Base-by-base conservation (phyloP, 2,888 invertebrate species). In the Cataglyphis altisquamis region DNA sequence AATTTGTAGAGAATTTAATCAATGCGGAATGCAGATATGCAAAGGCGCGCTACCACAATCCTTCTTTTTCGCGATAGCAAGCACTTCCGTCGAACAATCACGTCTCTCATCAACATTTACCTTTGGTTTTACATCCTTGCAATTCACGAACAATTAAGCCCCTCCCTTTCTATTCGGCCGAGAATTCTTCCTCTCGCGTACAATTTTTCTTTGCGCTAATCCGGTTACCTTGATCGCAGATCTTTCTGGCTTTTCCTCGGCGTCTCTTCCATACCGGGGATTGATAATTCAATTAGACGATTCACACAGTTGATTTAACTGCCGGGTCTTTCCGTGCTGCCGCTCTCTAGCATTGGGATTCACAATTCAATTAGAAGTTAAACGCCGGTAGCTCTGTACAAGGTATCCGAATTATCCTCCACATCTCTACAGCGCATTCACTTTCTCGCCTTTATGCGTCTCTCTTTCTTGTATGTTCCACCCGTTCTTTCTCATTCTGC, bases 341-440 rank as follows among this genome's bases (percentile, higher is more conserved):
- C 88, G 90, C 84, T 85, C 85, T 45, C 57, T 70, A 83, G 89
- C 90, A 91, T 90, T 91, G 91, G 92, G 90, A 92, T 92, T 92
- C 91, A 91, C 92, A 90, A 92, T 92, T 92, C 92, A 92, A 92
- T 92, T 92, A 92, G 91, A 92, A 92, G 92, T 92, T 92, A 92
- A 92, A 92, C 90, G 92, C 91, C 87, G 90, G 85, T 90, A 90
- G 91, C 87, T 91, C 91, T 90, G 88, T 90, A 91, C 91, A 89
- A 90, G 91, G 87, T 90, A 92, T 91, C 89, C 85, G 89, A 90
- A 88, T 90, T 90, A 89, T 87, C 88, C 85, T 86, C 83, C 80
- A 82, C 84, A 90, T 89, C 87, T 90, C 88, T 48, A 82, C 63
- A 68, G 85, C 87, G 83, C 86, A 85, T 83, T 75, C 80, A 84